Conservation (phyloP, 35 echinoderm and acorn worm genomes). For the Lytechinus variegatus region DNA sequence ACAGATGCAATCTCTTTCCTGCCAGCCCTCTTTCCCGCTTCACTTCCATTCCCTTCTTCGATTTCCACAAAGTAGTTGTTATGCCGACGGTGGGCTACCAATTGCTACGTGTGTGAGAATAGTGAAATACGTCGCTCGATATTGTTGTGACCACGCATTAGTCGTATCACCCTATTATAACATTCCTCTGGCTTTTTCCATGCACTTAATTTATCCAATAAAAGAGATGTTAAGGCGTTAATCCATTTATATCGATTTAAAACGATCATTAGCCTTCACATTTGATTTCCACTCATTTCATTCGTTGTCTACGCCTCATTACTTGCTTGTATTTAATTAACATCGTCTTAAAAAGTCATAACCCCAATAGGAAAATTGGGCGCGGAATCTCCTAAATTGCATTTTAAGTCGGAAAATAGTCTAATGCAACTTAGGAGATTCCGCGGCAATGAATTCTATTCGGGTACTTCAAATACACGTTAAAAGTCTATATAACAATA, state of each 20-base stretch:
- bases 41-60: background rate
- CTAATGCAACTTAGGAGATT: no score
- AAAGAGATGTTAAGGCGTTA: background rate
- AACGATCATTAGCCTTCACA: background rate
- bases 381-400: background rate
- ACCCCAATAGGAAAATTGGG: background rate
- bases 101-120: background rate
- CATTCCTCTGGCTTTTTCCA: background rate
- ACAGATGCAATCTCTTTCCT: background rate
- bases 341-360: background rate
- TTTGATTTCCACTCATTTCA: background rate
- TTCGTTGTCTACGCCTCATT: background rate
- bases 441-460: no score
- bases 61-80: constrained; percentile 4
- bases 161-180: background rate
- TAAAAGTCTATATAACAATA: no score
- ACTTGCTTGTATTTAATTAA: background rate
- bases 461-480: no score
- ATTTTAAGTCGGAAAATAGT: background rate
- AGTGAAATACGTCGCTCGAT: background rate
- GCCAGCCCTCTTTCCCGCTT: background rate
- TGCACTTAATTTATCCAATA: background rate
- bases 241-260: background rate
- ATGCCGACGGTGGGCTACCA: background rate
- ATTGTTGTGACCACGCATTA: background rate